A percentile compares a stretch with the other conserved stretches of the same genome.
phyloP scores from a whole-genome alignment of 2,797 vertebrate species.

The Nasua narica region DNA sequence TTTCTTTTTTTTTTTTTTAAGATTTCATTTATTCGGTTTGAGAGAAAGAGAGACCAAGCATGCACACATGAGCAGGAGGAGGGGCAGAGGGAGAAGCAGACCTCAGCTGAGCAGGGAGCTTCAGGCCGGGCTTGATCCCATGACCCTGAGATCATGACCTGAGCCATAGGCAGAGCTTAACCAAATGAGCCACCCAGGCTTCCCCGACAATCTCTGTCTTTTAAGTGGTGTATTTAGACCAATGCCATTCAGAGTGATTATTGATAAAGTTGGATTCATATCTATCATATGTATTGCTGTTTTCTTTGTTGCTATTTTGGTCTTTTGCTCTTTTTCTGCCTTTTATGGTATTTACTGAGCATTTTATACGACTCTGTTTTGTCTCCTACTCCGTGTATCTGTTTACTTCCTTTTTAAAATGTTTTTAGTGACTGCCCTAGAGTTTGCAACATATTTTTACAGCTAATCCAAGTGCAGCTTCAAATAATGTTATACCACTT shows the following conservation, averaged over 20 bases:
- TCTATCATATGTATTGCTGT: not conserved
- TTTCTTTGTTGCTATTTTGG: not conserved
- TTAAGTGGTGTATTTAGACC: not conserved
- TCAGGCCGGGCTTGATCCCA: not conserved
- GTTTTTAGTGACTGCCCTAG: not conserved
- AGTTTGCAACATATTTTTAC: not conserved
- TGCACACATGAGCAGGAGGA: not conserved
- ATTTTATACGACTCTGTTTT: not conserved
- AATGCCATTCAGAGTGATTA: not conserved
- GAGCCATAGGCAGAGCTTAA: not conserved
- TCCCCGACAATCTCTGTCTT: not conserved
- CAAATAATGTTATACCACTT: not conserved
- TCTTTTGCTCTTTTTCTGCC: not conserved
- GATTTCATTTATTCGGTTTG: not conserved
- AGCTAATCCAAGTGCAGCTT: not conserved
- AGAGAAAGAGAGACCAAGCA: not conserved
- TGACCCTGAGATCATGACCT: not conserved
- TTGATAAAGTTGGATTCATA: not conserved
- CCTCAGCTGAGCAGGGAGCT: not conserved
- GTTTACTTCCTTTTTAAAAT: not conserved
- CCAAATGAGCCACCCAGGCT: not conserved
- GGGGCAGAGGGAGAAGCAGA: not conserved
- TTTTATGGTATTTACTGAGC: not conserved
- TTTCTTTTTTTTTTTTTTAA: not conserved
- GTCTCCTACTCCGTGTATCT: not conserved